Percentiles rank a stretch among this genome's conserved stretches.
Conservation (phyloP, 2,888 invertebrate genomes). For the Melolontha melolontha region DNA sequence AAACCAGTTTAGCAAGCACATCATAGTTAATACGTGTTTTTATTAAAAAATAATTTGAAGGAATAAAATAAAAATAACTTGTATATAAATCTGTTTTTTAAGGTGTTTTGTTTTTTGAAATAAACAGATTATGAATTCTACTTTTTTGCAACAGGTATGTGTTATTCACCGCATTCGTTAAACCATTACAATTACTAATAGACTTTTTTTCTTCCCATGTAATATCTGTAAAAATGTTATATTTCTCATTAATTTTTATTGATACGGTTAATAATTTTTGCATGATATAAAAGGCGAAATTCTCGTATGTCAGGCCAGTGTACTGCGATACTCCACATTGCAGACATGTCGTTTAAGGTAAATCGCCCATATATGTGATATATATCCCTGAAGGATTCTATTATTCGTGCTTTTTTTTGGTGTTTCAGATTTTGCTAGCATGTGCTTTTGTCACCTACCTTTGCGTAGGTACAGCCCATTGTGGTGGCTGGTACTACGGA, state of each 20-base stretch:
- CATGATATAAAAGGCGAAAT: constrained; percentile 15
- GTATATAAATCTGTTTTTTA: no score
- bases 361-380: not conserved
- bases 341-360: constrained; percentile 18
- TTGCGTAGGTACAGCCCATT: constrained; percentile 21
- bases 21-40: no score
- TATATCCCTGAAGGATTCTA: not conserved
- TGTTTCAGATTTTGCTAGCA: constrained; percentile 12
- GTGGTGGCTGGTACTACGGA: constrained; percentile 1
- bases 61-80: no score
- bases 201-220: no score
- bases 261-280: constrained; percentile 8
- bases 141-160: no score
- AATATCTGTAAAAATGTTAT: no score
- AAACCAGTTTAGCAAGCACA: no score
- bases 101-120: no score
- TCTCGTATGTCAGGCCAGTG: not conserved
- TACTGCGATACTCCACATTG: not conserved
- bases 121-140: no score
- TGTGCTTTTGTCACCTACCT: constrained; percentile 27
- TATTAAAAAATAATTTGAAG: no score
- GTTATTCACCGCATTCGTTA: no score
- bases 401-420: not conserved
- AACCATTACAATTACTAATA: no score
- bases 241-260: constrained; percentile 11